phyloP scores from a whole-genome alignment of 2,888 invertebrate genomes.

The Caenorhabditis sp. region DNA sequence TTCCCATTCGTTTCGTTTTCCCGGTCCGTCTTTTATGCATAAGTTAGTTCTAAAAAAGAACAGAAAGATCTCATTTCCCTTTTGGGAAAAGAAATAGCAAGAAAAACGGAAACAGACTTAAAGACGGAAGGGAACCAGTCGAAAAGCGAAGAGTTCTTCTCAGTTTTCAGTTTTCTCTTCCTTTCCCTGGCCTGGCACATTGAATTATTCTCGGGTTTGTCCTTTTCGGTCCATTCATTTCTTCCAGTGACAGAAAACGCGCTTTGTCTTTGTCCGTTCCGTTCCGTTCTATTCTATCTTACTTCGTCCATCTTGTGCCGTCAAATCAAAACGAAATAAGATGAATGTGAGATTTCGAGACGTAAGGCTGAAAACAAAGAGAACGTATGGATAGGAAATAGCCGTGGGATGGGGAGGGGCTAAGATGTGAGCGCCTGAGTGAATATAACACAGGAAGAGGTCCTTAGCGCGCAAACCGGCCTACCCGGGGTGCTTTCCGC shows the following conservation, averaged over 20 bases:
- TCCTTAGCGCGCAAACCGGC: conserved; percentile 52
- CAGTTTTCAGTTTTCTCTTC: conserved; percentile 25
- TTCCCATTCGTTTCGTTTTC: too few relatives aligned
- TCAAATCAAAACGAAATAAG: conserved; percentile 14
- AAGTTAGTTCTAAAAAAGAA: conserved; percentile 23
- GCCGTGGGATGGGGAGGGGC: conserved; percentile 18
- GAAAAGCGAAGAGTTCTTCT: conserved; percentile 26
- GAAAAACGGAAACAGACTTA: conserved; percentile 10
- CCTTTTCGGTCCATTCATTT: conserved; percentile 30
- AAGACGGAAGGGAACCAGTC: conserved; percentile 20
- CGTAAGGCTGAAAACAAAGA: conserved; percentile 44
- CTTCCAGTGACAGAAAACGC: conserved; percentile 5
- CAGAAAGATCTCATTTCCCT: conserved; percentile 37
- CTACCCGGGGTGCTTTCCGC: conserved; percentile 37
- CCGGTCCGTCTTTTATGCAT: conserved; percentile 4
- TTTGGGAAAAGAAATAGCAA: conserved; percentile 14
- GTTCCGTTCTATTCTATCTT: too few relatives aligned
- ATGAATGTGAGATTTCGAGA: conserved; percentile 33
- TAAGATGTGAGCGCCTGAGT: conserved; percentile 30
- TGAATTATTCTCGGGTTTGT: conserved; percentile 24
- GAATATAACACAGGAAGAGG: conserved; percentile 58
- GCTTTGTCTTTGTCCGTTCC: conserved; percentile 14
- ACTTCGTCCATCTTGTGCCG: not conserved
- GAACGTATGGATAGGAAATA: conserved; percentile 23
- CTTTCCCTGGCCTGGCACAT: conserved; percentile 18